Conservation (phyloP, 2,888 invertebrate species). For the Callyntrura guangdongensis region DNA sequence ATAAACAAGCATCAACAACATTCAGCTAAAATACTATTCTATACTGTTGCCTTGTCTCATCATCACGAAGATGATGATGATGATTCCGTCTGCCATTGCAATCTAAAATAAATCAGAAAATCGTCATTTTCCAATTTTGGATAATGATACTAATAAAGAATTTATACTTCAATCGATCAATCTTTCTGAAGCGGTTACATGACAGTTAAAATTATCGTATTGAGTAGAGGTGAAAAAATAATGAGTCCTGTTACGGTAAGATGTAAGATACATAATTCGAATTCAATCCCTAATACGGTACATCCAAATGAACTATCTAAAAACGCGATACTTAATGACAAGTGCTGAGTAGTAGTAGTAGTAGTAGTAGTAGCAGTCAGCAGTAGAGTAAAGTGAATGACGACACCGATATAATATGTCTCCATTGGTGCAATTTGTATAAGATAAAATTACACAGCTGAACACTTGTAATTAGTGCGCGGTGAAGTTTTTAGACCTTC, state of each 20-base stretch:
- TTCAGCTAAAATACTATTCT: background rate
- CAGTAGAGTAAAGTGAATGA: too few species aligned
- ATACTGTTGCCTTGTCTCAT: background rate
- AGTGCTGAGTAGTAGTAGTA: too few species aligned
- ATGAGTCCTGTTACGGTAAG: background rate
- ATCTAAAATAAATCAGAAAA: slow-evolving; percentile 51
- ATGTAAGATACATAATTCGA: background rate
- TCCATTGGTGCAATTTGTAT: too few species aligned
- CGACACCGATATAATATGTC: too few species aligned
- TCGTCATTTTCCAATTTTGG: slow-evolving; percentile 65
- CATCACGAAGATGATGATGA: background rate
- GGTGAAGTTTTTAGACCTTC: too few species aligned
- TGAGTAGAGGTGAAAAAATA: slow-evolving; percentile 13
- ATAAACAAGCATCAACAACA: slow-evolving; percentile 62
- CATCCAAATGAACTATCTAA: background rate
- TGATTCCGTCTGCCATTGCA: background rate
- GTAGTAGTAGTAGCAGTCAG: too few species aligned
- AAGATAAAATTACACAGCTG: too few species aligned
- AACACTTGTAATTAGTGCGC: too few species aligned
- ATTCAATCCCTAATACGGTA: background rate
- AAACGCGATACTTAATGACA: too few species aligned
- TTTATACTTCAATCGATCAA: slow-evolving; percentile 63
- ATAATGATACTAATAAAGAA: slow-evolving; percentile 68
- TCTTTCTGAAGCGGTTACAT: slow-evolving; percentile 47
- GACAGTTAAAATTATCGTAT: background rate